Percentiles rank a stretch among this genome's conserved stretches.
Evolutionary conservation across 2,888 invertebrate genomes (phyloP).

Genomic region (Thera britannica): DNA sequence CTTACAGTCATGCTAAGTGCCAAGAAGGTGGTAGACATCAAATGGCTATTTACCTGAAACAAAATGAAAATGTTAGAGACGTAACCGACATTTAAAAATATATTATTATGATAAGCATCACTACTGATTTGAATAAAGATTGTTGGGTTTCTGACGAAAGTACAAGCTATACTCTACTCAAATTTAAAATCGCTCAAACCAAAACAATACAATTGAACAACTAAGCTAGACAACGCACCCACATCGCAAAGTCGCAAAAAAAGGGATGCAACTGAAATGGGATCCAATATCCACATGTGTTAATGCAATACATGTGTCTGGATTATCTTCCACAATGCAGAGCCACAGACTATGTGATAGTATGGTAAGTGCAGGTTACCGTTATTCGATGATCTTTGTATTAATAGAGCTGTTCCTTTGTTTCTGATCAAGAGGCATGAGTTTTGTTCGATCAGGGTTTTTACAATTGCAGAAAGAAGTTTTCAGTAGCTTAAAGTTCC

Average conservation of each 20-base stretch:
- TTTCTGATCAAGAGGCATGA: slow-evolving; percentile 46
- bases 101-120: no score
- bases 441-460: slow-evolving; percentile 1
- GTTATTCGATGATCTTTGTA: slow-evolving; percentile 50
- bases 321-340: slow-evolving; percentile 55
- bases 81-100: background rate
- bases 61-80: slow-evolving; percentile 10
- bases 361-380: slow-evolving; percentile 46
- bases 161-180: no score
- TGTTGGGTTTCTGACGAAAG: background rate
- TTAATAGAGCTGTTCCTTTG: slow-evolving; percentile 60
- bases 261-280: slow-evolving; percentile 60
- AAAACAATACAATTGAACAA: slow-evolving; percentile 34
- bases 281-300: slow-evolving; percentile 68
- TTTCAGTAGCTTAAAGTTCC: background rate
- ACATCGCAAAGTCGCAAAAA: slow-evolving; percentile 55
- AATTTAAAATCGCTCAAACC: slow-evolving; percentile 8
- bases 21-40: background rate
- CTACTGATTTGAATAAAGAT: background rate
- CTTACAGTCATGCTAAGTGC: background rate
- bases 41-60: slow-evolving; percentile 33
- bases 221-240: slow-evolving; percentile 52
- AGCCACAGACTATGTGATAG: slow-evolving; percentile 30
- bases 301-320: slow-evolving; percentile 68
- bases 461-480: background rate